These are phyloP conservation scores for Mystacides longicornis DNA, from an alignment of 2,888 invertebrate species.

Conservation along the genomic window DNA sequence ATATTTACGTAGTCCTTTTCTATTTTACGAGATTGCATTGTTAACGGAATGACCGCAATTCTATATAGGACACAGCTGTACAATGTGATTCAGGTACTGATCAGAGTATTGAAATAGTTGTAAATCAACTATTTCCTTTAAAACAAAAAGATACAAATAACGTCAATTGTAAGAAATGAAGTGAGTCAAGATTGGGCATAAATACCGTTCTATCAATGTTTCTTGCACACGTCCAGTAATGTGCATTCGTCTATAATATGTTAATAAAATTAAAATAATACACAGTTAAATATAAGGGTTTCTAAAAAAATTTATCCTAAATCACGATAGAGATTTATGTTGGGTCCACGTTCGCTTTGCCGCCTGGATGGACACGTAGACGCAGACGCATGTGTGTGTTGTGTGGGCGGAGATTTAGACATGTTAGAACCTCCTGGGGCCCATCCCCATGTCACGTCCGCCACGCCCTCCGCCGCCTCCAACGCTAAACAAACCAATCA, in stretches of 20 bases:
- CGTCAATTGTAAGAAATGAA: too few relatives aligned
- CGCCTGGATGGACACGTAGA: not conserved
- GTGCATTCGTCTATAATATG: not conserved
- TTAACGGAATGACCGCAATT: too few relatives aligned
- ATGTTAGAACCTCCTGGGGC: slow-evolving; percentile 32
- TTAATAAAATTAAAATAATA: not conserved
- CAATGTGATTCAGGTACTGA: too few relatives aligned
- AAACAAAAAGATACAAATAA: too few relatives aligned
- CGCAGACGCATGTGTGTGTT: slow-evolving; percentile 7
- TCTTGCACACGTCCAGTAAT: not conserved
- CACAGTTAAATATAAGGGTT: not conserved
- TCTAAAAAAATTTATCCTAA: slow-evolving; percentile 1
- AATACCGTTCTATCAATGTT: too few relatives aligned
- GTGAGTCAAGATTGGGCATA: too few relatives aligned
- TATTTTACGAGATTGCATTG: too few relatives aligned
- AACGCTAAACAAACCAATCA: slow-evolving; percentile 25
- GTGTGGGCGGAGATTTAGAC: not conserved
- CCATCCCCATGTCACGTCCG: slow-evolving; percentile 38
- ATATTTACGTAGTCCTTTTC: too few relatives aligned
- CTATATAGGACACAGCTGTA: too few relatives aligned
- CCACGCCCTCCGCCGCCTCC: slow-evolving; percentile 36
- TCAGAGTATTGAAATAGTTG: too few relatives aligned
- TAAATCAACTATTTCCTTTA: too few relatives aligned
- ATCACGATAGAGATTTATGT: not conserved
- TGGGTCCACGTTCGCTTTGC: not conserved